Conservation (phyloP, 2,888 invertebrate genomes). For the Alsophila aescularia region DNA sequence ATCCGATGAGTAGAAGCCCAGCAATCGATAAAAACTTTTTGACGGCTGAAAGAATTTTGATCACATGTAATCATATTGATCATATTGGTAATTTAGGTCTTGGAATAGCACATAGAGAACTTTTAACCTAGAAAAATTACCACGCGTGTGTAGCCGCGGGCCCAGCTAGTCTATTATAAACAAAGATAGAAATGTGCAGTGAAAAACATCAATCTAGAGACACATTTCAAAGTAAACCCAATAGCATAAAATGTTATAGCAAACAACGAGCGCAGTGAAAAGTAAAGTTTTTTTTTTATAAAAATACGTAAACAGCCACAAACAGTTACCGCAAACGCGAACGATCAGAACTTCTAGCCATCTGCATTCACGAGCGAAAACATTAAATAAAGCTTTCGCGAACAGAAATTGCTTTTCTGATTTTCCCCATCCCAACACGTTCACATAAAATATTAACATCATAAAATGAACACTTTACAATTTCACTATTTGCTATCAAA, state of each 20-base stretch:
- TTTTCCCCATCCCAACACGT: slow-evolving; percentile 28
- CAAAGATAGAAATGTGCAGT: too few species aligned
- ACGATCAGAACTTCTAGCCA: slow-evolving; percentile 23
- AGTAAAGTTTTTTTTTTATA: neutral
- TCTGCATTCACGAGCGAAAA: slow-evolving; percentile 31
- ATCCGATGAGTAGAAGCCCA: too few species aligned
- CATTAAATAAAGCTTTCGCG: slow-evolving; percentile 33
- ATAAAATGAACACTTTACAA: slow-evolving; percentile 18
- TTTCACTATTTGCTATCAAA: slow-evolving; percentile 6
- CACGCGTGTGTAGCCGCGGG: too few species aligned
- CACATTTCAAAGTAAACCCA: too few species aligned
- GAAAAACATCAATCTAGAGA: too few species aligned
- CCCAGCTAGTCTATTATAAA: too few species aligned
- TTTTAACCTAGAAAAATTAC: too few species aligned
- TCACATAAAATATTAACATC: slow-evolving; percentile 25
- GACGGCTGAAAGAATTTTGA: too few species aligned
- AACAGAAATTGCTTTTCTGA: slow-evolving; percentile 39
- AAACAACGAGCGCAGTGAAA: neutral
- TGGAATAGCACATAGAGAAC: too few species aligned
- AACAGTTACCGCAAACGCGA: slow-evolving; percentile 9
- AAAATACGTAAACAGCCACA: slow-evolving; percentile 4
- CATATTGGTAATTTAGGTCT: too few species aligned
- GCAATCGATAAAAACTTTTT: too few species aligned
- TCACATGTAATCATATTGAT: too few species aligned
- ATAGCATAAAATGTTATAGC: neutral